Percentiles rank a stretch among this genome's conserved stretches.
Evolutionary conservation across 2,797 vertebrate species (phyloP).

Genomic region (Tragelaphus oryx): DNA sequence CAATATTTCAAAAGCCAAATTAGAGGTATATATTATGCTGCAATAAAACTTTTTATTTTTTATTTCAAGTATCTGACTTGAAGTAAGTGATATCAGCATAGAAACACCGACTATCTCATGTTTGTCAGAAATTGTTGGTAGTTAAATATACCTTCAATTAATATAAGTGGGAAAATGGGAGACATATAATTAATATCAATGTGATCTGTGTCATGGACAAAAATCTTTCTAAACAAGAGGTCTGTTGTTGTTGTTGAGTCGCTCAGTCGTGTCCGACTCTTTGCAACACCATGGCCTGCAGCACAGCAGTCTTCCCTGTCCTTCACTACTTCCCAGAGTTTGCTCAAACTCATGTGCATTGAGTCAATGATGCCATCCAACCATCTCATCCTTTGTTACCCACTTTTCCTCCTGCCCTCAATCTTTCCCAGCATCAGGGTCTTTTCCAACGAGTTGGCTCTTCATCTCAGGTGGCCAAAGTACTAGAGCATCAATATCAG

Average conservation of each 20-base stretch:
- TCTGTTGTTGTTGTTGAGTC: accelerated
- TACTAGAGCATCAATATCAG: neutral
- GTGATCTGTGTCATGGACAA: neutral
- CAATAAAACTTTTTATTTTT: neutral
- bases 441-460: neutral
- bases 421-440: neutral
- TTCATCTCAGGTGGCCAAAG: neutral
- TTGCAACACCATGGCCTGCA: neutral
- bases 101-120: neutral
- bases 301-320: neutral
- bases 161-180: neutral
- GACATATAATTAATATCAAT: neutral
- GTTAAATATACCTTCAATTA: slow-evolving; percentile 27
- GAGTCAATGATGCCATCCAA: neutral
- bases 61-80: slow-evolving; percentile 6
- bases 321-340: neutral
- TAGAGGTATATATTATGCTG: neutral
- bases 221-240: slow-evolving; percentile 19
- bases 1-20: slow-evolving; percentile 15
- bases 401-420: neutral
- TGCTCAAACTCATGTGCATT: neutral
- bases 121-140: neutral
- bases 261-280: neutral
- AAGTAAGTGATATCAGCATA: neutral
- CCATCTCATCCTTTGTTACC: neutral